Evolutionary conservation across 2,888 invertebrate species (phyloP).

Genomic region (Yponomeuta cagnagella): DNA sequence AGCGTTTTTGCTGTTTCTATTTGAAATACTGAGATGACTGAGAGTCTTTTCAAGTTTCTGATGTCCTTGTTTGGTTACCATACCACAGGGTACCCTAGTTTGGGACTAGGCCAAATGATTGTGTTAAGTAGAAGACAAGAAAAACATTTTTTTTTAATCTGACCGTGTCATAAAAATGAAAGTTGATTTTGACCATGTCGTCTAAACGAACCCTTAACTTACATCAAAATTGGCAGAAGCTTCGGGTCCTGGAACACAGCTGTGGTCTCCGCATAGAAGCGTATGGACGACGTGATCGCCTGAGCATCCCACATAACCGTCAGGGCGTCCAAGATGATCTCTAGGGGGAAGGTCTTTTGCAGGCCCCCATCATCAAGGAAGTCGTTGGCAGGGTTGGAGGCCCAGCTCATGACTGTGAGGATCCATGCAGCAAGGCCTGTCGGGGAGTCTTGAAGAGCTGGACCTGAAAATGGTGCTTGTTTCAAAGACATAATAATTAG

Average conservation of each 20-base stretch:
- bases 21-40: no score
- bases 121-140: no score
- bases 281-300: constrained; percentile 78
- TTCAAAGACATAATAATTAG: not conserved
- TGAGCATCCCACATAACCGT: constrained; percentile 85
- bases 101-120: no score
- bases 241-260: constrained; percentile 22
- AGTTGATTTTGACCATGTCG: no score
- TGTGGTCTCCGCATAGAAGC: constrained; percentile 77
- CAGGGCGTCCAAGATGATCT: constrained; percentile 81
- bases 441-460: constrained; percentile 74
- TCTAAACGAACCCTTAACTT: not conserved
- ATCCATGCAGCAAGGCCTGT: constrained; percentile 86
- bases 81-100: no score
- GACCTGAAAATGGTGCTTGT: not conserved
- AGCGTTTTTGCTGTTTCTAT: no score
- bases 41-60: no score
- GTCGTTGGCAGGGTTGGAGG: constrained; percentile 76
- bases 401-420: constrained; percentile 75
- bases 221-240: constrained; percentile 16
- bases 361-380: constrained; percentile 69
- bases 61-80: no score
- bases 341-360: constrained; percentile 70
- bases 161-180: no score
- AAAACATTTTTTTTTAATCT: no score